Percentiles rank a stretch among this genome's conserved stretches.
Evolutionary conservation across 2,888 invertebrate genomes (phyloP).

Genomic region (Syrista parreyssii): DNA sequence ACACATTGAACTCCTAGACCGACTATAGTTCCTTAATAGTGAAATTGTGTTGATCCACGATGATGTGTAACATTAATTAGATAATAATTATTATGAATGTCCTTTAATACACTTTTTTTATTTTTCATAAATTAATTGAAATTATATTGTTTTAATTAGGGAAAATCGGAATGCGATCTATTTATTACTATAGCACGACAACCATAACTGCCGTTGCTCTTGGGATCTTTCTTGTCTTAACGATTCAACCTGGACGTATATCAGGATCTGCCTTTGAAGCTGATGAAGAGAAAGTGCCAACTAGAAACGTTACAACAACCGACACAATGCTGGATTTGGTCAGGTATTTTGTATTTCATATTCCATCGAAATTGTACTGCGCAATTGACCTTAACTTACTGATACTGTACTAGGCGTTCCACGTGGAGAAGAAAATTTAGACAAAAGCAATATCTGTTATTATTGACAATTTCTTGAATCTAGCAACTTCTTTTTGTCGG

Average conservation of each 20-base stretch:
- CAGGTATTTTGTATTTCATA: conserved; percentile 66
- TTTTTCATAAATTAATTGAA: too few species aligned
- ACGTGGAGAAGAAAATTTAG: too few species aligned
- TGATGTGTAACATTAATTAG: too few species aligned
- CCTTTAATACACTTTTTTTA: too few species aligned
- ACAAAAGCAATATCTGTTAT: background rate
- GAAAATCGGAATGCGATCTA: conserved; percentile 74
- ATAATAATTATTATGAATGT: too few species aligned
- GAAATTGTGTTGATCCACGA: too few species aligned
- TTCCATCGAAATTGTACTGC: background rate
- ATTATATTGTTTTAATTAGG: conserved; percentile 30
- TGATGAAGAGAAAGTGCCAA: conserved; percentile 33
- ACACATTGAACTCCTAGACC: too few species aligned
- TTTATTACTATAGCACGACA: conserved; percentile 77
- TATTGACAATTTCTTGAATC: background rate
- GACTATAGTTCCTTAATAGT: too few species aligned
- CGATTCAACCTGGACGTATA: conserved; percentile 73
- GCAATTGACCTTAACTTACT: background rate
- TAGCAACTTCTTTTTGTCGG: background rate
- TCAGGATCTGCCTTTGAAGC: conserved; percentile 34
- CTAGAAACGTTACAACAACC: conserved; percentile 71
- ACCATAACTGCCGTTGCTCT: conserved; percentile 77
- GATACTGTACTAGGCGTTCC: too few species aligned
- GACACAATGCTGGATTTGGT: conserved; percentile 80
- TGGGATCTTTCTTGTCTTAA: conserved; percentile 77